A percentile compares a stretch with the other conserved stretches of the same genome.
Conservation (phyloP, 2,113 vertebrate species). For the Upupa epops region DNA sequence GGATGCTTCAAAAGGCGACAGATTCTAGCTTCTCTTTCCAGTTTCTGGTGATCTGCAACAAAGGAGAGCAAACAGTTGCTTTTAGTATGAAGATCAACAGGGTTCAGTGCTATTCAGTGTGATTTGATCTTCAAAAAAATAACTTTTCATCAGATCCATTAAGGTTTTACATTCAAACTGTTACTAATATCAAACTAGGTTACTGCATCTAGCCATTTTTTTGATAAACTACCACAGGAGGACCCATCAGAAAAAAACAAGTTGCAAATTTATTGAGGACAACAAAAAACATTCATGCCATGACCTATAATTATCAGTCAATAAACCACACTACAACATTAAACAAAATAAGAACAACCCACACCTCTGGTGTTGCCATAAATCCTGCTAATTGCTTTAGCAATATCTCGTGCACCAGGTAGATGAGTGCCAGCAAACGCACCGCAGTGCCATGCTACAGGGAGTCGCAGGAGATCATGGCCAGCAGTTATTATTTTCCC, state of each 20-base stretch:
- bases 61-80: neutral
- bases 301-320: neutral
- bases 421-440: accelerated
- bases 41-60: constrained; percentile 89
- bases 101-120: neutral
- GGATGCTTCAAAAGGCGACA: constrained; percentile 92
- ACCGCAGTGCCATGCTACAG: accelerated
- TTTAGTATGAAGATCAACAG: neutral
- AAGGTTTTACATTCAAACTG: neutral
- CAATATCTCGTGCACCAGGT: neutral
- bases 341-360: neutral
- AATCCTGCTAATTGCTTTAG: neutral
- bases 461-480: neutral
- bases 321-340: neutral
- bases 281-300: neutral
- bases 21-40: constrained; percentile 93
- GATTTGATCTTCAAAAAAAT: neutral
- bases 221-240: neutral
- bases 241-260: neutral
- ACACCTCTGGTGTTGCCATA: neutral
- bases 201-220: neutral
- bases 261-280: neutral
- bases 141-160: neutral
- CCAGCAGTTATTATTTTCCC: neutral
- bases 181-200: neutral